Conservation (phyloP, 2,113 vertebrate species). For the Hiodon alosoides region DNA sequence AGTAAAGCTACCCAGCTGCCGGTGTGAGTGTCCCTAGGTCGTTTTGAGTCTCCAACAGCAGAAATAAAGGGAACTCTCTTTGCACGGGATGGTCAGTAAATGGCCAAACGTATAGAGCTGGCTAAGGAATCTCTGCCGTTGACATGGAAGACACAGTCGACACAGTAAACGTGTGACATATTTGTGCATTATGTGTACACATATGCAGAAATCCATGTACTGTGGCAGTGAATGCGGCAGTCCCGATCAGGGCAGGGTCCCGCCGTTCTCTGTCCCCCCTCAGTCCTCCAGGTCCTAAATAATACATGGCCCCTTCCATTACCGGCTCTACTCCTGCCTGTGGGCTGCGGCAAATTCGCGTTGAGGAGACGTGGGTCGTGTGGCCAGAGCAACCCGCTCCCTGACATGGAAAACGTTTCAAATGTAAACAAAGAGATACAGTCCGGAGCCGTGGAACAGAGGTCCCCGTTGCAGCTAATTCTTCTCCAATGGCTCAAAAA, state of each 20-base stretch:
- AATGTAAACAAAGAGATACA: conserved; percentile 20
- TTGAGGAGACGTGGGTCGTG: not conserved
- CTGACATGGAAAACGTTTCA: conserved; percentile 62
- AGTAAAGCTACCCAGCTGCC: not conserved
- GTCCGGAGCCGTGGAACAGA: too few species aligned
- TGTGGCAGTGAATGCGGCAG: not conserved
- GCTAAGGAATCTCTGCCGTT: too few species aligned
- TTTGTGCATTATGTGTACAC: too few species aligned
- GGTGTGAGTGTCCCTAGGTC: not conserved
- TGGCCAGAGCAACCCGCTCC: conserved; percentile 41
- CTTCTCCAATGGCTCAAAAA: too few species aligned
- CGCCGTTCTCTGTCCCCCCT: not conserved
- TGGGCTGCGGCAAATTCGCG: conserved; percentile 28
- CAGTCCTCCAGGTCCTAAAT: conserved; percentile 50
- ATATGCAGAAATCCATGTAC: too few species aligned
- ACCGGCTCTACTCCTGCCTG: conserved; percentile 33
- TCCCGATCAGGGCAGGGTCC: not conserved
- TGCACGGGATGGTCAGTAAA: not conserved
- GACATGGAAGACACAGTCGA: too few species aligned
- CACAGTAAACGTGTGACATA: too few species aligned
- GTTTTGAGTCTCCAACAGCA: not conserved
- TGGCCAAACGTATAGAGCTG: not conserved
- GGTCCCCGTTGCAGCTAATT: too few species aligned
- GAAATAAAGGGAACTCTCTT: not conserved
- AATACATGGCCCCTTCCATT: conserved; percentile 62